A percentile compares a stretch with the other conserved stretches of the same genome.
These are phyloP conservation scores for Drosophila setosimentum DNA, from an alignment of 2,888 invertebrate species.

Conservation along the genomic window DNA sequence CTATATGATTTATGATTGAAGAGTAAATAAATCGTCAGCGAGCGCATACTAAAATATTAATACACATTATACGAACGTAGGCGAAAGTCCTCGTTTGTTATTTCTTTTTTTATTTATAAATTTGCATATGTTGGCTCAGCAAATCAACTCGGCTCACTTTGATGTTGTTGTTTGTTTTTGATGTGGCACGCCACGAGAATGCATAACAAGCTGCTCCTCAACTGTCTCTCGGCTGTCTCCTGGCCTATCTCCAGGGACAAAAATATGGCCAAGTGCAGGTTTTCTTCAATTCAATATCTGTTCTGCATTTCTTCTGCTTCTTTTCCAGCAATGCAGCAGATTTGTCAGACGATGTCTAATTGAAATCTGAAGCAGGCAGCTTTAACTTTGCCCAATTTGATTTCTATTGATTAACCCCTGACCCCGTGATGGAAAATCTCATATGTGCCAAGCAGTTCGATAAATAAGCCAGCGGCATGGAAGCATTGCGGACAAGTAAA, in stretches of 20 bases:
- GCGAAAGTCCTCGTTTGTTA: background rate
- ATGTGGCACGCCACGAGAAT: conserved; percentile 52
- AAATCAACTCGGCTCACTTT: conserved; percentile 51
- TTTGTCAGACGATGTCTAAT: conserved; percentile 39
- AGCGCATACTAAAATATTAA: conserved; percentile 25
- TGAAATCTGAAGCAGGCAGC: conserved; percentile 22
- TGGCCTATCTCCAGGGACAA: conserved; percentile 38
- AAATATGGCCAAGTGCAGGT: conserved; percentile 9
- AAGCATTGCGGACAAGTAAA: conserved; percentile 62
- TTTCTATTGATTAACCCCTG: conserved; percentile 65
- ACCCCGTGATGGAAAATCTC: conserved; percentile 39
- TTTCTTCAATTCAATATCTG: background rate
- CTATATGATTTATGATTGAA: conserved; percentile 50
- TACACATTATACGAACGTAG: conserved; percentile 2
- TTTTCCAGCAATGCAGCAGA: conserved; percentile 24
- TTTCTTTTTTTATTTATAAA: conserved; percentile 9
- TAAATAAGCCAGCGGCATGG: conserved; percentile 36
- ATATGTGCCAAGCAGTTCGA: conserved; percentile 34
- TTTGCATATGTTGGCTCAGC: conserved; percentile 58
- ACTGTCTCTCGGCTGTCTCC: conserved; percentile 9
- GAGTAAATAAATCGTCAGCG: conserved; percentile 2
- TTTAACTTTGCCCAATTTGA: conserved; percentile 44
- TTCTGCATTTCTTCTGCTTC: conserved; percentile 17
- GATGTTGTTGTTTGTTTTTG: conserved; percentile 59
- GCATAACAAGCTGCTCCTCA: conserved; percentile 38